phyloP scores from a whole-genome alignment of 2,113 vertebrate species.

The Hemibagrus wyckioides region DNA sequence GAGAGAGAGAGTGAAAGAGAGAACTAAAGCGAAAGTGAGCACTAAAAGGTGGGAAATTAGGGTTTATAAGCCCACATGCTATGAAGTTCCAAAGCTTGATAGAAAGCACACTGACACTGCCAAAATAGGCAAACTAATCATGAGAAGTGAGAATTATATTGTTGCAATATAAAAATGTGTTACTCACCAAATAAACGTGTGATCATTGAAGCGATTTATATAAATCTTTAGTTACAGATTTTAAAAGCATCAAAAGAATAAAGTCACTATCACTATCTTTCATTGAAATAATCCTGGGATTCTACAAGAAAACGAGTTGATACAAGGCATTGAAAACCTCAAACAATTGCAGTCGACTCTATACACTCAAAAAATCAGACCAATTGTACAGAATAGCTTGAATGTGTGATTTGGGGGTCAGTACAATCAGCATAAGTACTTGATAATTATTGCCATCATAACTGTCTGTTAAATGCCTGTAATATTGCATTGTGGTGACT shows the following conservation, averaged over 20 bases:
- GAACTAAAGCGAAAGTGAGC: constrained; percentile 13
- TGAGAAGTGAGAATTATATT: not conserved
- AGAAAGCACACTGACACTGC: not conserved
- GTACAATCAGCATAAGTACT: not conserved
- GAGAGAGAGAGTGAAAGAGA: not conserved
- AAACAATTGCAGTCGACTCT: not conserved
- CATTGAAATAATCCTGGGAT: not conserved
- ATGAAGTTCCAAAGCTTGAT: not conserved
- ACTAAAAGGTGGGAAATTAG: not conserved
- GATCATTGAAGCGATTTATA: too few species aligned
- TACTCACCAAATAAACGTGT: not conserved
- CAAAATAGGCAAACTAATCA: not conserved
- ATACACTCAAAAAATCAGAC: not conserved
- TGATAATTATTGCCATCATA: not conserved
- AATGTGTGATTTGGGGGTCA: not conserved
- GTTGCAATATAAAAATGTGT: not conserved
- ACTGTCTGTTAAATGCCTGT: not conserved
- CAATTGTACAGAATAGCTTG: not conserved
- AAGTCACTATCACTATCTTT: not conserved
- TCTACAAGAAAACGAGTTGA: too few species aligned
- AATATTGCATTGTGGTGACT: not conserved
- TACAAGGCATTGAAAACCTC: too few species aligned
- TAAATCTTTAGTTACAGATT: too few species aligned
- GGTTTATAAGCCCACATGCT: not conserved
- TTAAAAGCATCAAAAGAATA: too few species aligned